Evolutionary conservation across 1,140 invertebrate genomes (phyloP).

Genomic region (Potamilus streckersoni): DNA sequence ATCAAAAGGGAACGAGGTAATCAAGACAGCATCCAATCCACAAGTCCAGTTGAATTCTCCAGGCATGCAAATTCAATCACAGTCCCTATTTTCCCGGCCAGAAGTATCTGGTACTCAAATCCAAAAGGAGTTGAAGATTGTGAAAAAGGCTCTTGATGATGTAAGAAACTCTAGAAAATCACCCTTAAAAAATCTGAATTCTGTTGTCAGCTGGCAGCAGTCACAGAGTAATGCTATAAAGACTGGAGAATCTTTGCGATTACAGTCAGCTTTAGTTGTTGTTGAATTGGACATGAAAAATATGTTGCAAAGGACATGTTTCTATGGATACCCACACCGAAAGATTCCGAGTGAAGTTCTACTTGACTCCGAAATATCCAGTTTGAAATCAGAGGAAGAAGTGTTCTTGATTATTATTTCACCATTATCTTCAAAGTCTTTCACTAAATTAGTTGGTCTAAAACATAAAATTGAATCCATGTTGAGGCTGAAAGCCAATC

Average conservation of each 20-base stretch:
- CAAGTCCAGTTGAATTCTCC: too few species aligned
- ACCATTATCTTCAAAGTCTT: slow-evolving; percentile 23
- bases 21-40: background rate
- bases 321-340: slow-evolving; percentile 29
- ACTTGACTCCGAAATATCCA: slow-evolving; percentile 5
- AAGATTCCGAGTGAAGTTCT: slow-evolving; percentile 24
- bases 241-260: too few species aligned
- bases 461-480: slow-evolving; percentile 5
- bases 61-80: too few species aligned
- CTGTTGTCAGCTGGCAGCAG: too few species aligned
- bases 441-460: slow-evolving; percentile 11
- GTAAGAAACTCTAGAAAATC: too few species aligned
- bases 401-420: slow-evolving; percentile 30
- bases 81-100: too few species aligned
- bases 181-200: too few species aligned
- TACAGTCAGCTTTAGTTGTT: background rate
- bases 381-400: slow-evolving; percentile 25
- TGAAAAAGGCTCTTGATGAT: too few species aligned
- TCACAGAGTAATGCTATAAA: too few species aligned
- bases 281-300: slow-evolving; percentile 24
- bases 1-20: slow-evolving; percentile 8
- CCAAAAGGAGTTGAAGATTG: too few species aligned
- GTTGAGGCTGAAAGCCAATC: background rate
- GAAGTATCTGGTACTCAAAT: too few species aligned
- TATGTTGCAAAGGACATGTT: slow-evolving; percentile 15